These are phyloP conservation scores for Orientallactaga sibirica DNA, from an alignment of 2,797 vertebrate species.

Conservation along the genomic window DNA sequence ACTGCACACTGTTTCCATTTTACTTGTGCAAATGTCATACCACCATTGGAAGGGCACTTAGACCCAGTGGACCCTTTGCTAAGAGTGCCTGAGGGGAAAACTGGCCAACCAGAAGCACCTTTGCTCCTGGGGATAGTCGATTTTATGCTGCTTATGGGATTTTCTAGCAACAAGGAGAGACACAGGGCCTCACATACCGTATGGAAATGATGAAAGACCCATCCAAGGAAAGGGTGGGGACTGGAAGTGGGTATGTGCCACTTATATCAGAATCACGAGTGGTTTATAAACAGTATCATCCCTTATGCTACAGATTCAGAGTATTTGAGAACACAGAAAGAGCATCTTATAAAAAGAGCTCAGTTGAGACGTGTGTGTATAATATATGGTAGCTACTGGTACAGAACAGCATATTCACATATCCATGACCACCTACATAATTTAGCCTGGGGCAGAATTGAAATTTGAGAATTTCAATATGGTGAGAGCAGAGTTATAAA, in stretches of 20 bases:
- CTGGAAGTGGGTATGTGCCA: not conserved
- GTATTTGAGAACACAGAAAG: not conserved
- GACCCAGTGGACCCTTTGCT: not conserved
- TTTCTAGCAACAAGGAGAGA: not conserved
- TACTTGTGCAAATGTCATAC: conserved; percentile 66
- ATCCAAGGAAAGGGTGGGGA: not conserved
- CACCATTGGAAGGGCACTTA: not conserved
- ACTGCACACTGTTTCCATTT: not conserved
- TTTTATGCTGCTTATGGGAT: not conserved
- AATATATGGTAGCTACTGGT: not conserved
- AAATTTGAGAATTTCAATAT: not conserved
- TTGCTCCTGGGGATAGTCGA: not conserved
- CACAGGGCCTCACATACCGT: not conserved
- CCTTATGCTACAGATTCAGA: not conserved
- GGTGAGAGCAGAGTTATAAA: not conserved
- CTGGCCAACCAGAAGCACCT: not conserved
- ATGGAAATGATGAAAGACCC: not conserved
- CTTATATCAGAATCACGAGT: not conserved
- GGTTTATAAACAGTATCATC: not conserved
- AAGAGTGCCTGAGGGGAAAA: not conserved
- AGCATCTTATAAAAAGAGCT: not conserved
- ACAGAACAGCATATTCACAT: not conserved
- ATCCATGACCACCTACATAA: not conserved
- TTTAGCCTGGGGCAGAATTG: not conserved
- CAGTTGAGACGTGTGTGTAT: not conserved